Conservation (phyloP, 2,113 vertebrate species). For the Sorex araneus region DNA sequence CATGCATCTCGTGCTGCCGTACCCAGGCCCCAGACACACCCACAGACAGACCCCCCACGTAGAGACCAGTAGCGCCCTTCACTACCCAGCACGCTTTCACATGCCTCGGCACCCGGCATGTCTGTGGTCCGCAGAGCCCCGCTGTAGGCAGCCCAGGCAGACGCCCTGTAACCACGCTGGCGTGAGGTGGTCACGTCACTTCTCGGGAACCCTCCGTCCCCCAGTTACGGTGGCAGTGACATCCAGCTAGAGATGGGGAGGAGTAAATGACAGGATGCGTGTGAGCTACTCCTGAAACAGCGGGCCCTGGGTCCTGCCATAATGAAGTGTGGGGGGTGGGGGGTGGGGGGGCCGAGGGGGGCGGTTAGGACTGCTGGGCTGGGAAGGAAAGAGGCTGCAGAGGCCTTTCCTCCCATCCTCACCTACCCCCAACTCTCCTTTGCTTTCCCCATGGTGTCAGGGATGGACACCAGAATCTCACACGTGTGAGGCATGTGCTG, state of each 20-base stretch:
- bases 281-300: conserved; percentile 59
- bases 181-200: no score
- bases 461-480: no score
- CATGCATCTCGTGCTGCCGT: not conserved
- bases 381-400: not conserved
- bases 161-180: no score
- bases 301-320: not conserved
- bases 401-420: conserved; percentile 5
- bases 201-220: no score
- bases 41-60: not conserved
- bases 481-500: no score
- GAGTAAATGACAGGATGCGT: conserved; percentile 19
- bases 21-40: conserved; percentile 29
- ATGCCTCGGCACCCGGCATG: no score
- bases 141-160: no score
- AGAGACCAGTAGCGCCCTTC: not conserved
- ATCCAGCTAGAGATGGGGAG: not conserved
- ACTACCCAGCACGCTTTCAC: not conserved
- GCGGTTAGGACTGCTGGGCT: not conserved
- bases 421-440: no score
- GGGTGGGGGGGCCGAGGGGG: no score
- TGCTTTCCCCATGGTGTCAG: no score
- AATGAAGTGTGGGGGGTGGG: not conserved
- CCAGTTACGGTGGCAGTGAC: not conserved
- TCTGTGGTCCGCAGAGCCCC: no score